Base-by-base conservation (phyloP, 35 echinoderm and acorn worm genomes). In the Ophioderma brevispina region DNA sequence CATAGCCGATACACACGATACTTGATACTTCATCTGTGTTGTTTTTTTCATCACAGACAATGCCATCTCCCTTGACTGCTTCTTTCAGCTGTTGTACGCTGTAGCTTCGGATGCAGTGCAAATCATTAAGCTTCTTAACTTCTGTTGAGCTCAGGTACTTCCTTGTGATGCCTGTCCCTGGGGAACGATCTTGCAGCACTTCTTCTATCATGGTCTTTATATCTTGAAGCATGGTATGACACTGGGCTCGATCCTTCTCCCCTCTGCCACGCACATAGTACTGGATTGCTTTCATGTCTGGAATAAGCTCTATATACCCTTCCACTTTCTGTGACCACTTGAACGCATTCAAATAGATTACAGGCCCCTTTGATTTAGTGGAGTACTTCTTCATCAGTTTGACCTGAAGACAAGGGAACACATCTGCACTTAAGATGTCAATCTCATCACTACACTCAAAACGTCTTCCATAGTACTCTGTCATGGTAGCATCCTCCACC, bases 341-440 rank as follows among this genome's bases (percentile, higher is more conserved):
- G 40, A 83, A 40, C 15, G 37, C 40, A 19, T 83, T 39, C 31
- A 39, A 49, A 15, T 38, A 83, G 42, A 83, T 83, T 25, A 32
- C 37, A 11, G 52, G 39, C 17, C 28, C 33, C 30, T 46, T 33
- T 30, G 33, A 32, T 31, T 17, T 11, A 49, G 33, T 46, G 33
- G 39, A 83, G 18, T 49, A 83, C 21, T 46, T 49, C 40, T 46
- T 43, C 81, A 83, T 83, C 31, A 83, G 41, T 23, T 31, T 31
- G 15, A 83, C 81, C 50, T 83, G 81, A 33, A 83, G 40, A 49
- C 81, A 83, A n/a, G 81, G 81, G 50, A 83, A 83, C n/a, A 83
- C 81, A 83, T 83, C 81, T 25, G 81, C 39, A 33, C 39, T 49
- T 25, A 83, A 83, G 37, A 83, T 40, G 32, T 83, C 81, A 43